Base-by-base conservation (phyloP, 2,113 vertebrate species). In the Archilochus colubris region DNA sequence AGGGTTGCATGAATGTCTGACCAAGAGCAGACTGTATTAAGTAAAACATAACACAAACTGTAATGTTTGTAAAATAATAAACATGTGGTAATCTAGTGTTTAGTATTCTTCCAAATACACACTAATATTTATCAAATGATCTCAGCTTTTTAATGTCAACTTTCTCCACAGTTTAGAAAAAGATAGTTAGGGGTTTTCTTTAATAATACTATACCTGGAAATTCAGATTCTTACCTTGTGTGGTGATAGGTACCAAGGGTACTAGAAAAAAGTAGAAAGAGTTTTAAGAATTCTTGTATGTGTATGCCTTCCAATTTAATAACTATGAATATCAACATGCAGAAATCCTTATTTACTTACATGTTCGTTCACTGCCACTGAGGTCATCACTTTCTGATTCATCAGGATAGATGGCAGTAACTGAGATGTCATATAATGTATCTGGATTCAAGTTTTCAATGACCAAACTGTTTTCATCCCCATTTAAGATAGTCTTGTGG, bases 351-450 rank as follows among this genome's bases (percentile, higher is more conserved):
- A 20, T 86, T 94, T 73, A 96, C 99, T 98, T 98, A 99, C 99
- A 9, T 91, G 99, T 99, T 46, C 98, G 97, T 91, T 99, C 98
- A 58, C 83, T 97, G 63, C 99, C 99, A 84, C 98, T 98, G 80
- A 99, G 96, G 70, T 98, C 98, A 91, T 99, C 99, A 7, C 99
- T 99, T 96, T 99, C 99, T 1, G 99, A 99, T 86, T 99, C 99
- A 89, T 99, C 99, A 2, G 99, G 99, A 96, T 99, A 99, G 95
- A 99, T 99, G 91, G 99, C 99, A 10, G 99, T 99, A 48, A 99
- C 95, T 2, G 98, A 99, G 78, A 99, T 96, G 6, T 98, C 96
- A 91, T 99, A 99, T 8, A 97, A 94, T 1, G 98, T 99, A 94
- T 99, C 98, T 6, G 98, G 98, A 69, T 98, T 98, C 98, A 99